phyloP scores from a whole-genome alignment of 2,113 vertebrate species.

The Rhagologus leucostigma region DNA sequence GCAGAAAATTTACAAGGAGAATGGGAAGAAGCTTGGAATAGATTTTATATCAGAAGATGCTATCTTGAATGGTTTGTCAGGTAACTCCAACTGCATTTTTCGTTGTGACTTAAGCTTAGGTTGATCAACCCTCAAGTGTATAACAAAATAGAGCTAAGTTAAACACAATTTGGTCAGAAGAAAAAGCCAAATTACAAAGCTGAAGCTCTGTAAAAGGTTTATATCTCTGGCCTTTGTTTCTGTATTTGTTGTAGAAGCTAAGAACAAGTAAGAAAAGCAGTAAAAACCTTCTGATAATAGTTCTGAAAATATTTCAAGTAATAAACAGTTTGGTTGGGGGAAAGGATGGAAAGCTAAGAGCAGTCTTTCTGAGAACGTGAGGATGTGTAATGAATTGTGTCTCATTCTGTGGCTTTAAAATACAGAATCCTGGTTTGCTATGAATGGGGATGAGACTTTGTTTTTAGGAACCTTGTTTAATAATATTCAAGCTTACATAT shows the following conservation, averaged over 20 bases:
- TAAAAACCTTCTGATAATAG: neutral
- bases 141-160: neutral
- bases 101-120: neutral
- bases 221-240: neutral
- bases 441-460: neutral
- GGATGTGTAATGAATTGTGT: neutral
- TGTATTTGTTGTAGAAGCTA: neutral
- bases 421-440: neutral
- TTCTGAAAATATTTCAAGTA: neutral
- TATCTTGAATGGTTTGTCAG: conserved; percentile 69
- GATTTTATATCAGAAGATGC: conserved; percentile 77
- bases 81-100: conserved; percentile 55
- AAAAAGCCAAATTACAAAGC: neutral
- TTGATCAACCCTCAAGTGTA: neutral
- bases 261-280: neutral
- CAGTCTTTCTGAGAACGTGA: neutral
- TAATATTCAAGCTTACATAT: neutral
- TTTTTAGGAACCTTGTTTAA: neutral
- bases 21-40: conserved; percentile 81
- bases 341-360: neutral
- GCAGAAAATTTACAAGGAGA: conserved; percentile 77
- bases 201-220: neutral
- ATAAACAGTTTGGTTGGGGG: neutral
- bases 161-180: neutral
- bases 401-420: neutral